Evolutionary conservation across 1,140 invertebrate species (phyloP).

Genomic region (Bombus waltoni): DNA sequence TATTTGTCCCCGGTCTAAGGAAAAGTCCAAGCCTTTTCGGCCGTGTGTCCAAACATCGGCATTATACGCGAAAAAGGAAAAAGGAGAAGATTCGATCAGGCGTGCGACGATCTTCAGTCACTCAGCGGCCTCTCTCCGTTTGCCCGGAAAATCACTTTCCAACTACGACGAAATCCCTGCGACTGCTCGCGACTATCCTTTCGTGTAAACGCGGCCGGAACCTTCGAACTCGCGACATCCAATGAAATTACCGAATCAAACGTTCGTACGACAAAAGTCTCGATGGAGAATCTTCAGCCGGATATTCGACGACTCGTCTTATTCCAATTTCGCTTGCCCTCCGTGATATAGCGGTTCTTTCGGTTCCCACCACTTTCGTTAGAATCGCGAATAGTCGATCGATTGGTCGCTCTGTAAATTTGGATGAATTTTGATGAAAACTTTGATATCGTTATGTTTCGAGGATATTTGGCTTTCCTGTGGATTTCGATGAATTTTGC

Average conservation of each 20-base stretch:
- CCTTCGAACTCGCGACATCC: slow-evolving; percentile 10
- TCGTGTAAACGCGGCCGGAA: not conserved
- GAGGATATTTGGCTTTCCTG: too few relatives aligned
- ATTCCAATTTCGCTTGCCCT: slow-evolving; percentile 1
- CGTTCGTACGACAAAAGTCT: slow-evolving; percentile 19
- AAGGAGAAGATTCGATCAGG: slow-evolving; percentile 42
- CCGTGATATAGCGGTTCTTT: too few relatives aligned
- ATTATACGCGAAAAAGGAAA: slow-evolving; percentile 53
- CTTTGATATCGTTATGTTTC: too few relatives aligned
- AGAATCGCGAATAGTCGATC: too few relatives aligned
- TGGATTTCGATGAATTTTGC: not conserved
- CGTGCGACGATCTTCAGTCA: slow-evolving; percentile 53
- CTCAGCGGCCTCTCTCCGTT: slow-evolving; percentile 23
- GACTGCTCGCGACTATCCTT: slow-evolving; percentile 48
- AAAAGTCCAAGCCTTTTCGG: slow-evolving; percentile 67
- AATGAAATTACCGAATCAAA: slow-evolving; percentile 31
- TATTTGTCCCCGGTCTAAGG: slow-evolving; percentile 45
- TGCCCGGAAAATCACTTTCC: slow-evolving; percentile 50
- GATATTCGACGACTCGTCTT: slow-evolving; percentile 28
- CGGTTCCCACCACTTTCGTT: too few relatives aligned
- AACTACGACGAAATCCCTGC: slow-evolving; percentile 4
- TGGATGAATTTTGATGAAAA: not conserved
- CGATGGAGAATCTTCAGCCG: not conserved
- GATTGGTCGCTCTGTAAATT: not conserved
- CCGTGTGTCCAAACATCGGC: slow-evolving; percentile 68